These are phyloP conservation scores for Aphaenogaster rudis DNA, from an alignment of 1,140 invertebrate genomes.

Conservation along the genomic window DNA sequence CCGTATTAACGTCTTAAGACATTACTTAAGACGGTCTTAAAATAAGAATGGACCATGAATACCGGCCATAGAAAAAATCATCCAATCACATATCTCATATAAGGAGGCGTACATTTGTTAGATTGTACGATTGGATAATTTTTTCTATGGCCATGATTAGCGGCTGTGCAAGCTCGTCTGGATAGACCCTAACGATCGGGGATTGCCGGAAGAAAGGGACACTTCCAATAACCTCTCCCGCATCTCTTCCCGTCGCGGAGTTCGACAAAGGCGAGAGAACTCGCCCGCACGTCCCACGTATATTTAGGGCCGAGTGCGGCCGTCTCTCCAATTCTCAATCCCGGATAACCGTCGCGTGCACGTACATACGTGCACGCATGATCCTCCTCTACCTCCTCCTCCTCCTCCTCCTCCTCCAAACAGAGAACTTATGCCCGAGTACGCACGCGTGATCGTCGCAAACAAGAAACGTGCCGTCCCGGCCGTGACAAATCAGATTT, in stretches of 20 bases:
- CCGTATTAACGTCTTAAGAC: too few species aligned
- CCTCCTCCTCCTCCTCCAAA: not conserved
- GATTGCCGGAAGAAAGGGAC: not conserved
- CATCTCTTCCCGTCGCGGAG: not conserved
- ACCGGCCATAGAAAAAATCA: too few species aligned
- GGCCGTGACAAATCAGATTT: constrained; percentile 48
- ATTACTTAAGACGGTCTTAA: too few species aligned
- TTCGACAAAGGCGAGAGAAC: not conserved
- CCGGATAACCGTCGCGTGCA: not conserved
- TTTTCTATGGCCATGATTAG: too few species aligned
- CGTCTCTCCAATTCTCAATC: constrained; percentile 4
- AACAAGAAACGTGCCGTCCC: constrained; percentile 9
- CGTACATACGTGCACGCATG: not conserved
- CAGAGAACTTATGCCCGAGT: not conserved
- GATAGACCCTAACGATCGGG: too few species aligned
- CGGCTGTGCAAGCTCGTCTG: too few species aligned
- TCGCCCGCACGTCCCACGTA: not conserved
- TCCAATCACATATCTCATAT: too few species aligned
- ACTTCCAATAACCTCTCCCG: not conserved
- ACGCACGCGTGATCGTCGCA: constrained; percentile 20
- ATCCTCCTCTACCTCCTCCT: not conserved
- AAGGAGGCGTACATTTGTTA: too few species aligned
- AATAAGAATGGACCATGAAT: too few species aligned
- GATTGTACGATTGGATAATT: too few species aligned
- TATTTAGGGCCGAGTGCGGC: not conserved